Base-by-base conservation (phyloP, 30 jellyfish, hydroid and myxozoan genomes). In the Cassiopea andromeda region DNA sequence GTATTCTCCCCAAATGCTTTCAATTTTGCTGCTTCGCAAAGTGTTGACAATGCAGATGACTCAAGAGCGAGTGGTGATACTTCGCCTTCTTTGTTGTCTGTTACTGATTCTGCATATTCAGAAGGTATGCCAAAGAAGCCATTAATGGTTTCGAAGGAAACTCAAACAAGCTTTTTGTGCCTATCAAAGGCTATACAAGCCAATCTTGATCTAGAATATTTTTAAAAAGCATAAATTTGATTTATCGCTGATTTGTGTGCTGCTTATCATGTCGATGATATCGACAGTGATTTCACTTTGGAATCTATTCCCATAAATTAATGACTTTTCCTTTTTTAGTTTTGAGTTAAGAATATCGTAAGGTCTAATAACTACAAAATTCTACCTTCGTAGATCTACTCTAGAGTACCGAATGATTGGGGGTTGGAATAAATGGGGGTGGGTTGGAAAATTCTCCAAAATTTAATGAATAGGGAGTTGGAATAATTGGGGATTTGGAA, bases 81-180 rank as follows among this genome's bases (percentile, higher is more conserved):
- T 14, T 77, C 86, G 3, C 86, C 86, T 2, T 70, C 79, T n/a
- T n/a, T 47, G 48, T 60, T 49, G 5, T 77, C 86, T 10, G 75
- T 77, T 9, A 43, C 86, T 5, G 82, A 67, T 67, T 69, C 80
- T 10, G 81, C 90, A 8, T 81, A 61, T 60, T 81, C 80, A 13
- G 81, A 81, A 18, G 54, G 15, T 13, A 27, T 14, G 38, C 77
- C 81, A 44, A 38, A 17, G 80, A 46, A 60, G 64, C 90, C 81
- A 9, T 81, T 17, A 48, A 81, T 7, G 46, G 60, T 81, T 8
- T 43, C 90, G 47, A 59, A 81, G 2, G 81, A 69, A 6, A 66
- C 81, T 76, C 81, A 61, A 69, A 81, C 81, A 2, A 66, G 90
- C 47, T 69, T 16, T 44, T 13, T 43, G 79, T 81, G 69, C 69